Base-by-base conservation (phyloP, 1,140 invertebrate species). In the Bombus cullumanus region DNA sequence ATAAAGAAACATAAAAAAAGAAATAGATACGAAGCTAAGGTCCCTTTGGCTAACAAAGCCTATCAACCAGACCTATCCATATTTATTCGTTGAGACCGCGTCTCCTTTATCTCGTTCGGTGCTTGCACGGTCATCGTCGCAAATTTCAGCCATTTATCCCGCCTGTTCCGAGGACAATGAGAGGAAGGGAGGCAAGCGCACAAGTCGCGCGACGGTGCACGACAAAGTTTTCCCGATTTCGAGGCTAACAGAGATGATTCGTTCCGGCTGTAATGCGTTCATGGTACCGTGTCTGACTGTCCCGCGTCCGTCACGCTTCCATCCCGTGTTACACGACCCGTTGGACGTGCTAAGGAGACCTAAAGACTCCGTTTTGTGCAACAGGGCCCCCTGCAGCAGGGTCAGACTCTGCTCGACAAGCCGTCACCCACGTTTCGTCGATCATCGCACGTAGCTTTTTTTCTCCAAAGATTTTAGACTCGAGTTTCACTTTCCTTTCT, bases 211-310 rank as follows among this genome's bases (percentile, higher is more conserved):
- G 91, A 90, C 89, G 64, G 68, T 87, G 78, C 81, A 90, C 41
- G 74, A 77, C 68, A 80, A 91, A 92, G 88, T 94, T 94, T 94
- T 85, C 89, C 90, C 90, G 92, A 93, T 94, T 94, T 92, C 76
- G 53, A 41, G 43, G 81, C 83, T 88, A 91, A 90, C 87, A 90
- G 86, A 81, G 78, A 68, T 82, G 81, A 94, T 94, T 94, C 92
- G 94, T 94, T 93, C 87, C 93, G 92, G 92, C 89, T 90, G 90
- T 94, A 93, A 94, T 93, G 89, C 92, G 89, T 93, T 94, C 93
- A 94, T 92, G 91, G 91, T 85, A 71, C 57, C 89, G 87, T 88
- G 90, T 91, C 88, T 83, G 43, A 71, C 73, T 88, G 77, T 57
- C 80, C 81, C 72, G 82, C 78, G 79, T 79, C 73, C 87, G 89